These are phyloP conservation scores for Caenorhabditis tropicalis DNA, from an alignment of 1,140 invertebrate genomes.

Conservation along the genomic window DNA sequence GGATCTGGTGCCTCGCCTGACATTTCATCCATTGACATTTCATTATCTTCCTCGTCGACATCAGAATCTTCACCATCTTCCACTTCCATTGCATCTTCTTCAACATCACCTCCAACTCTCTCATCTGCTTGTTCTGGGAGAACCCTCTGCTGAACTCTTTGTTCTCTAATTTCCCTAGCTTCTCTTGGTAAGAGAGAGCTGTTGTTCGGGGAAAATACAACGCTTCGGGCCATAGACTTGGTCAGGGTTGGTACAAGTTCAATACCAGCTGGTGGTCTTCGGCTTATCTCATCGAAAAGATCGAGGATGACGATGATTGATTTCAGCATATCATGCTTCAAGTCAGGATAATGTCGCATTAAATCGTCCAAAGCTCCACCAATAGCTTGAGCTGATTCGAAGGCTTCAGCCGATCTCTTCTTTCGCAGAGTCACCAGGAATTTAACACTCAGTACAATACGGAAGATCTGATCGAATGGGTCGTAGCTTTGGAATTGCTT, in stretches of 20 bases:
- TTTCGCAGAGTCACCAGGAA: constrained; percentile 46
- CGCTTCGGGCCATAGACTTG: neutral
- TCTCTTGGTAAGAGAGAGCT: neutral
- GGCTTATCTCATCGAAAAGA: neutral
- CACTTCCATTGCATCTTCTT: constrained; percentile 28
- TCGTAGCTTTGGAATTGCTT: constrained; percentile 74
- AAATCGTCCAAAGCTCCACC: constrained; percentile 91
- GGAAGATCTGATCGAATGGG: constrained; percentile 85
- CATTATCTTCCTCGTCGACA: constrained; percentile 51
- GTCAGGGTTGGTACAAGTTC: constrained; percentile 17
- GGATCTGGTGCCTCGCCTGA: constrained; percentile 9
- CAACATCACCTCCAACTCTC: constrained; percentile 4
- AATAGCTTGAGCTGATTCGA: constrained; percentile 86
- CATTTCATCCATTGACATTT: constrained; percentile 51
- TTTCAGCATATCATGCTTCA: constrained; percentile 81
- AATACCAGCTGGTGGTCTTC: neutral
- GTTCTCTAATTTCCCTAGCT: neutral
- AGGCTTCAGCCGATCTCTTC: constrained; percentile 32
- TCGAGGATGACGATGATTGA: constrained; percentile 76
- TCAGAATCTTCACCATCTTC: constrained; percentile 47
- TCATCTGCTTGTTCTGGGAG: constrained; percentile 6
- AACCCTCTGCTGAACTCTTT: neutral
- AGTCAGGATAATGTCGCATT: constrained; percentile 86
- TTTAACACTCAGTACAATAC: constrained; percentile 70
- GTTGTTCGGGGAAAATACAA: constrained; percentile 10